Conservation (phyloP, 1,140 invertebrate species). For the Heliconius congener region DNA sequence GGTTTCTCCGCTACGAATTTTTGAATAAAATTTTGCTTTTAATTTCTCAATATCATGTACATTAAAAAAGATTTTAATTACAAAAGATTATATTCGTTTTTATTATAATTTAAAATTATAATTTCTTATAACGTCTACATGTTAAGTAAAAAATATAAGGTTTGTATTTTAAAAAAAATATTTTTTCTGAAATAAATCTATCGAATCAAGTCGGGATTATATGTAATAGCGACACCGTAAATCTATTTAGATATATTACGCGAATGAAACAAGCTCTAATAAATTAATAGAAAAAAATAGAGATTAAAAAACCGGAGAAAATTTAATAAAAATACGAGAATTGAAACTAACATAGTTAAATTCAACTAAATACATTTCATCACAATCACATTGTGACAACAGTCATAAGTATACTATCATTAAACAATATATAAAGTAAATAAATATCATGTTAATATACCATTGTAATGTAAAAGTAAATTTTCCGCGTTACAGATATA, state of each 20-base stretch:
- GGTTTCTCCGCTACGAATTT: not conserved
- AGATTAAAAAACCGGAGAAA: no score
- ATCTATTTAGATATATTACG: no score
- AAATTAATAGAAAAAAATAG: no score
- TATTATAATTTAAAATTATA: not conserved
- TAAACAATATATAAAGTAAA: not conserved
- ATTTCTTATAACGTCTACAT: not conserved
- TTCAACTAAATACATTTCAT: not conserved
- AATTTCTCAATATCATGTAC: not conserved
- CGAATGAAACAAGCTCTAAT: no score
- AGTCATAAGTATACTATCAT: not conserved
- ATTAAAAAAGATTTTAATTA: not conserved
- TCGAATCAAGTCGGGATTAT: no score
- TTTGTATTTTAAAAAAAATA: no score
- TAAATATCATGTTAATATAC: not conserved
- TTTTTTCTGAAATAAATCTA: no score
- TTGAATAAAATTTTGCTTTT: slow-evolving; percentile 23
- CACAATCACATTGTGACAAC: not conserved
- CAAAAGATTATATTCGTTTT: not conserved
- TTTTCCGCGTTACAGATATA: slow-evolving; percentile 10
- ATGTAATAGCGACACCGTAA: no score
- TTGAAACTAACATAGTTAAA: not conserved
- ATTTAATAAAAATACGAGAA: not conserved
- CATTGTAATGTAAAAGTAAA: slow-evolving; percentile 4
- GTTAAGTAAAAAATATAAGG: no score